Conservation (phyloP, 2,888 invertebrate genomes). For the Junonia oenone region DNA sequence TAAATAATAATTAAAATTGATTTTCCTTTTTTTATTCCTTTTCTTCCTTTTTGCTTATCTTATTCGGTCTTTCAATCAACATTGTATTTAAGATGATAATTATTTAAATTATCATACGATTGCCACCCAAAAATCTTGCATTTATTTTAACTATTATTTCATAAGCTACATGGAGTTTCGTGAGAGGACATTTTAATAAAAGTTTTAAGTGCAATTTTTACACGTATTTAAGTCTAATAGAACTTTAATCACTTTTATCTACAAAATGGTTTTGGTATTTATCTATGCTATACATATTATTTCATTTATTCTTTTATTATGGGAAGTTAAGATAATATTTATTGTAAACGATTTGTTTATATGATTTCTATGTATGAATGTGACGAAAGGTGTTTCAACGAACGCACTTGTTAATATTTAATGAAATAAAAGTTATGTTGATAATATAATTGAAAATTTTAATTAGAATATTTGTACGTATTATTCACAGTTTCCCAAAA, state of each 20-base stretch:
- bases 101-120: slow-evolving; percentile 34
- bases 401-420: slow-evolving; percentile 70
- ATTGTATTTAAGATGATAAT: slow-evolving; percentile 14
- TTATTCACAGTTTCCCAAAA: no score
- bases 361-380: slow-evolving; percentile 41
- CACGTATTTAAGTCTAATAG: slow-evolving; percentile 37
- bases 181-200: slow-evolving; percentile 42
- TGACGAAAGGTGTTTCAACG: slow-evolving; percentile 44
- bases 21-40: neutral
- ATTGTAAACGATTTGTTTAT: slow-evolving; percentile 28
- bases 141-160: slow-evolving; percentile 58
- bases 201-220: slow-evolving; percentile 63
- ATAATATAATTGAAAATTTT: slow-evolving; percentile 43
- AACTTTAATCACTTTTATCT: slow-evolving; percentile 33
- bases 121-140: slow-evolving; percentile 74
- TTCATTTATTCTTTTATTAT: slow-evolving; percentile 40
- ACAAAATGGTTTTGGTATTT: slow-evolving; percentile 53
- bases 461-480: no score
- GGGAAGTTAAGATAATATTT: slow-evolving; percentile 36
- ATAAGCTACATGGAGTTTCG: slow-evolving; percentile 49
- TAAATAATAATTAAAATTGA: neutral
- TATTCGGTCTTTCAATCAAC: slow-evolving; percentile 24
- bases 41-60: neutral
- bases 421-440: slow-evolving; percentile 73
- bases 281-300: slow-evolving; percentile 38